A percentile compares a stretch with the other conserved stretches of the same genome.
Evolutionary conservation across 2,888 invertebrate genomes (phyloP).

Genomic region (Rutpela maculata): DNA sequence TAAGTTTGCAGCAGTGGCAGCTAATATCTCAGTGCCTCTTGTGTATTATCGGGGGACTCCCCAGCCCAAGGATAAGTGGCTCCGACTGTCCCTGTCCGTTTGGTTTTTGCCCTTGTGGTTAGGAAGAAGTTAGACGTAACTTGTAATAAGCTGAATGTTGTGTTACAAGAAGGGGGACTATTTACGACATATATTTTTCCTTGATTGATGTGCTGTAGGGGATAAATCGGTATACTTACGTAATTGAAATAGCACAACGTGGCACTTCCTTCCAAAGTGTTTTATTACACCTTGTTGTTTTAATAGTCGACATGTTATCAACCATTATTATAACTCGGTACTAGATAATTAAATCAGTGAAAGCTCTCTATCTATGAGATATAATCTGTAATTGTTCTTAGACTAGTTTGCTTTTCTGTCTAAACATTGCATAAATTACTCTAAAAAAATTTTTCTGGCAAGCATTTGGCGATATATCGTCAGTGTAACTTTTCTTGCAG

Average conservation of each 20-base stretch:
- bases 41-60: slow-evolving; percentile 39
- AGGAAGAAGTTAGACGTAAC: slow-evolving; percentile 29
- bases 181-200: slow-evolving; percentile 30
- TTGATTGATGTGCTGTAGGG: slow-evolving; percentile 24
- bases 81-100: slow-evolving; percentile 43
- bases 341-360: no score
- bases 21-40: slow-evolving; percentile 34
- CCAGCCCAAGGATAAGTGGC: slow-evolving; percentile 35
- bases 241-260: slow-evolving; percentile 6
- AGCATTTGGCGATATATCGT: no score
- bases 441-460: no score
- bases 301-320: no score
- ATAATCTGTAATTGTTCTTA: no score
- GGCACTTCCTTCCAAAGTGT: background rate
- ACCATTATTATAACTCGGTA: no score
- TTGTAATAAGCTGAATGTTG: slow-evolving; percentile 36
- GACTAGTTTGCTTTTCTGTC: no score
- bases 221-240: background rate
- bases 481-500: no score
- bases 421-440: no score
- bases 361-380: no score
- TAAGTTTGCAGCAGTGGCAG: slow-evolving; percentile 29
- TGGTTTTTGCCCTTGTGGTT: slow-evolving; percentile 30
- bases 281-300: background rate
- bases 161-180: slow-evolving; percentile 8